These are phyloP conservation scores for Climacteris rufus DNA, from an alignment of 2,113 vertebrate genomes.

Conservation along the genomic window DNA sequence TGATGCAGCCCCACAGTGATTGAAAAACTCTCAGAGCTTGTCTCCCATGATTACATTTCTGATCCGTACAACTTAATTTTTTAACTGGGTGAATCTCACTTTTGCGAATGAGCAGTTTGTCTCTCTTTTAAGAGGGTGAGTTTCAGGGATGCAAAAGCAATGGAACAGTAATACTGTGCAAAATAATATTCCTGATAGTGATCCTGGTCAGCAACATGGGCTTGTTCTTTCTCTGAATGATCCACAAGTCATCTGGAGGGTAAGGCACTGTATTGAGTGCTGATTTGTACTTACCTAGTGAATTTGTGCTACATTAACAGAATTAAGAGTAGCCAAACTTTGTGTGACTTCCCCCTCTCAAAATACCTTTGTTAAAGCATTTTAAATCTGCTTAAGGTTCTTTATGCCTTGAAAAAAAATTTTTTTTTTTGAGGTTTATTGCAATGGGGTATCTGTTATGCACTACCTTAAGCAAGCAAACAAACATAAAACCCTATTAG, in stretches of 20 bases:
- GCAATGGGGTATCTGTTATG: neutral
- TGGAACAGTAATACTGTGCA: neutral
- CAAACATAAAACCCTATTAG: neutral
- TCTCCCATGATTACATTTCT: conserved; percentile 83
- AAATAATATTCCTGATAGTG: neutral
- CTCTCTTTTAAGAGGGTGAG: neutral
- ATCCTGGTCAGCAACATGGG: neutral
- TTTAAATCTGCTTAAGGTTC: neutral
- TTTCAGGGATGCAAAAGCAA: neutral
- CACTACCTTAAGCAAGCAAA: neutral
- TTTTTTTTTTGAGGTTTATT: neutral
- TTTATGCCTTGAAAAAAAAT: neutral
- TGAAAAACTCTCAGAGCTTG: conserved; percentile 83
- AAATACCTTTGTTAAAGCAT: neutral
- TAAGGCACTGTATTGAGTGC: neutral
- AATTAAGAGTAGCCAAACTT: neutral
- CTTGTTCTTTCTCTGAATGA: neutral
- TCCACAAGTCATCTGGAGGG: neutral
- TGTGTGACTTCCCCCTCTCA: neutral
- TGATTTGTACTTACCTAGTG: neutral
- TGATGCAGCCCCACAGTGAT: conserved; percentile 80
- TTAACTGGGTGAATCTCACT: conserved; percentile 73
- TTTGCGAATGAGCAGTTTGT: conserved; percentile 60
- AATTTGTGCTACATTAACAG: neutral
- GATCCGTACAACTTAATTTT: conserved; percentile 85